Evolutionary conservation across 2,888 invertebrate genomes (phyloP).

Genomic region (Lapara coniferarum): DNA sequence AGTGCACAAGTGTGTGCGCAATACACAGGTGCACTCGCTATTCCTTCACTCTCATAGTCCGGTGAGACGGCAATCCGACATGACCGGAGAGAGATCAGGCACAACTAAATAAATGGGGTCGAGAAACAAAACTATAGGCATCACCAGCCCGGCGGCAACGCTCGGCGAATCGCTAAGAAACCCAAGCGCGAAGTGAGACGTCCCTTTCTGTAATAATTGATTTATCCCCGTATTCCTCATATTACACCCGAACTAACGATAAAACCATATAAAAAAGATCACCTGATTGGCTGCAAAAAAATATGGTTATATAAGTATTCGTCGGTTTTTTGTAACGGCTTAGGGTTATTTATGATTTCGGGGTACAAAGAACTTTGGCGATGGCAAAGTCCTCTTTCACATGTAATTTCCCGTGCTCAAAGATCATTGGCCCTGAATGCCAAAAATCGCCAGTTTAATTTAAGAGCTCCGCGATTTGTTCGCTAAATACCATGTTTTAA

Average conservation of each 20-base stretch:
- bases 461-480: constrained; percentile 4
- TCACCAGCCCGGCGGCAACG: not conserved
- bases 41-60: too few species aligned
- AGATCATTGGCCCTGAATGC: constrained; percentile 17
- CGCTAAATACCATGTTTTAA: constrained; percentile 20
- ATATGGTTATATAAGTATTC: constrained; percentile 13
- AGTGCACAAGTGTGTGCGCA: too few species aligned
- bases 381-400: not conserved
- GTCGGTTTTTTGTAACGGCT: constrained; percentile 11
- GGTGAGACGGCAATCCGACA: too few species aligned
- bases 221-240: not conserved
- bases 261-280: not conserved
- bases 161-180: constrained; percentile 18
- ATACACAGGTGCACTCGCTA: too few species aligned
- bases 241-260: not conserved
- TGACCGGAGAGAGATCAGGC: too few species aligned
- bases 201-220: constrained; percentile 4
- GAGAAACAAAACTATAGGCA: constrained; percentile 5
- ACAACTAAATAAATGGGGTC: constrained; percentile 7
- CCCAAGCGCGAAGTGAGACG: not conserved
- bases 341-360: constrained; percentile 13
- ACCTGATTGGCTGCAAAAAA: not conserved
- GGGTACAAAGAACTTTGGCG: constrained; percentile 5
- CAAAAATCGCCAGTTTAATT: constrained; percentile 9
- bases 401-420: constrained; percentile 4